A percentile compares a stretch with the other conserved stretches of the same genome.
Conservation (phyloP, 2,888 invertebrate genomes). For the Tupiocoris notatus region DNA sequence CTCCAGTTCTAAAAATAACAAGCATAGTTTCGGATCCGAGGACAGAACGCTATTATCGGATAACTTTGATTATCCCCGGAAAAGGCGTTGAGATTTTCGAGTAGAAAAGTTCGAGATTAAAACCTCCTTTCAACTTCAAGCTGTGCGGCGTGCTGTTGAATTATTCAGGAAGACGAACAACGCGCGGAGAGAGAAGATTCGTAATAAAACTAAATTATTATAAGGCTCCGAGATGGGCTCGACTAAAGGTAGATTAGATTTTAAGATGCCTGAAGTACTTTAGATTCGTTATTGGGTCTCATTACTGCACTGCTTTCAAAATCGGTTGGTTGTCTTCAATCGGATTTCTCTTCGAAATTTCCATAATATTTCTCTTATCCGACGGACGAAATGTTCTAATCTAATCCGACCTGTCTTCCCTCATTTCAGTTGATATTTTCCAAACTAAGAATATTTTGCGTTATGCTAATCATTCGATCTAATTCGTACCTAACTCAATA, state of each 20-base stretch:
- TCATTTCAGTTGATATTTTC: no score
- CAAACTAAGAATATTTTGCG: no score
- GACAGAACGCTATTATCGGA: conserved; percentile 16
- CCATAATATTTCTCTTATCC: no score
- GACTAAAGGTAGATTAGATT: neutral
- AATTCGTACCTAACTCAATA: no score
- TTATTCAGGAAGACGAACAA: conserved; percentile 21
- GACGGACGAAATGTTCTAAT: no score
- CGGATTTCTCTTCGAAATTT: neutral
- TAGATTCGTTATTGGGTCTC: neutral
- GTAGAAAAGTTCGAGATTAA: conserved; percentile 17
- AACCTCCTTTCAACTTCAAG: neutral
- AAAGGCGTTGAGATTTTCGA: neutral
- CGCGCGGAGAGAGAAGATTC: neutral
- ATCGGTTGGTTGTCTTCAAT: neutral
- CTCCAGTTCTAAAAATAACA: conserved; percentile 24
- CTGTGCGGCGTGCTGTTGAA: neutral
- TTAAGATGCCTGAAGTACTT: neutral
- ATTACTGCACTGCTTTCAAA: neutral
- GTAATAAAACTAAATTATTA: conserved; percentile 14
- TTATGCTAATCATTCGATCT: no score
- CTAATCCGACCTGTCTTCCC: no score
- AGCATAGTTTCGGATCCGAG: conserved; percentile 12
- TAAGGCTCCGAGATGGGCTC: neutral
- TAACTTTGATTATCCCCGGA: conserved; percentile 30